Evolutionary conservation across 2,888 invertebrate species (phyloP).

Genomic region (Eupithecia subfuscata): DNA sequence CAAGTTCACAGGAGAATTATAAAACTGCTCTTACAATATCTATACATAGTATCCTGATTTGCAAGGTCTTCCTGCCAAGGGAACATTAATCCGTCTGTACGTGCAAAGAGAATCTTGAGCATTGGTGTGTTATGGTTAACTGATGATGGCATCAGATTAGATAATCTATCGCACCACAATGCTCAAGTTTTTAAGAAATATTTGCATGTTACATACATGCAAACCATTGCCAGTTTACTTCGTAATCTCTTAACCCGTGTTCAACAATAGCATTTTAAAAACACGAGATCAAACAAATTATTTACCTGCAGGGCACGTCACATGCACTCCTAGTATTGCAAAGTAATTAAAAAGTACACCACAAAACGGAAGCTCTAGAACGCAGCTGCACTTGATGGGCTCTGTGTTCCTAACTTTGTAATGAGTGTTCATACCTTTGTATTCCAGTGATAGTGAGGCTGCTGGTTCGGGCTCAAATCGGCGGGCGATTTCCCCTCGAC

Average conservation of each 20-base stretch:
- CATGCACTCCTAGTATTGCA: no score
- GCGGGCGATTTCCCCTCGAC: slow-evolving; percentile 66
- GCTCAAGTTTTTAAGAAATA: no score
- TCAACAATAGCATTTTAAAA: no score
- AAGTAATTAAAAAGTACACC: slow-evolving; percentile 2
- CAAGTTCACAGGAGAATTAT: not conserved
- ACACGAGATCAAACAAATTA: not conserved
- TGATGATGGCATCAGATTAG: no score
- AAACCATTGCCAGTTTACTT: no score
- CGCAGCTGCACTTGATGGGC: not conserved
- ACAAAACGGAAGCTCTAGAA: not conserved
- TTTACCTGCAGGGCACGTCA: no score
- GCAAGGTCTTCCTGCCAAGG: not conserved
- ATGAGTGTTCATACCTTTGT: slow-evolving; percentile 6
- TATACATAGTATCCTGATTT: not conserved
- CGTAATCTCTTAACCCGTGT: no score
- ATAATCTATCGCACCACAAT: no score
- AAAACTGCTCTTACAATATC: not conserved
- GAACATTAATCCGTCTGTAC: no score
- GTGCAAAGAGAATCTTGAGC: no score
- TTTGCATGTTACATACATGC: no score
- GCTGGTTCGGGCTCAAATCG: slow-evolving; percentile 52
- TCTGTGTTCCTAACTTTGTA: not conserved
- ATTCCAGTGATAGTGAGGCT: not conserved
- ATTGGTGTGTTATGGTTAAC: no score